Percentiles rank a stretch among this genome's conserved stretches.
phyloP scores from a whole-genome alignment of 2,113 vertebrate genomes.

The Clarias macrocephalus region DNA sequence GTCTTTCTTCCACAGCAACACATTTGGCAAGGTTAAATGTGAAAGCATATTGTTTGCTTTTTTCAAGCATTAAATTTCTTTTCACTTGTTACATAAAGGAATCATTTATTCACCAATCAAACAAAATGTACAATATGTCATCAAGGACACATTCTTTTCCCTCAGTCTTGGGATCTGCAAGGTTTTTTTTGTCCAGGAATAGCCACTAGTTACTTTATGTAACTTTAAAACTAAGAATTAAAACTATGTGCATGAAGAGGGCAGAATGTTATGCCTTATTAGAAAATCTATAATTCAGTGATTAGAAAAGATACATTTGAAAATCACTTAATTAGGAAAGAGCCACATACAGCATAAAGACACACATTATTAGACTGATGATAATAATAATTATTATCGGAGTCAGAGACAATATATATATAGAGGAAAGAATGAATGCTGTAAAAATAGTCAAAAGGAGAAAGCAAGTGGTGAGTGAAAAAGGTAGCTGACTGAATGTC shows the following conservation, averaged over 20 bases:
- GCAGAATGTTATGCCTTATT: neutral
- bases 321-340: neutral
- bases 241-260: neutral
- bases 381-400: neutral
- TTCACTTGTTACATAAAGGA: neutral
- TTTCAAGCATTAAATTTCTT: neutral
- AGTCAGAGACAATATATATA: neutral
- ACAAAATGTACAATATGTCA: neutral
- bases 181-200: neutral
- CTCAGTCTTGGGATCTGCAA: neutral
- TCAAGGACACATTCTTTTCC: neutral
- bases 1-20: neutral
- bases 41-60: neutral
- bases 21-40: neutral
- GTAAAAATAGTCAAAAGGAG: neutral
- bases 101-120: neutral
- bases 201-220: neutral
- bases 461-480: neutral
- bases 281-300: neutral
- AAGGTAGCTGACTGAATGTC: constrained; percentile 12
- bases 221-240: neutral
- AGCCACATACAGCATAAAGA: neutral
- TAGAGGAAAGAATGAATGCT: neutral
- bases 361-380: too few relatives aligned
- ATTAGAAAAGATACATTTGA: neutral